Conservation (phyloP, 1,140 invertebrate species). For the Drosophila truncata region DNA sequence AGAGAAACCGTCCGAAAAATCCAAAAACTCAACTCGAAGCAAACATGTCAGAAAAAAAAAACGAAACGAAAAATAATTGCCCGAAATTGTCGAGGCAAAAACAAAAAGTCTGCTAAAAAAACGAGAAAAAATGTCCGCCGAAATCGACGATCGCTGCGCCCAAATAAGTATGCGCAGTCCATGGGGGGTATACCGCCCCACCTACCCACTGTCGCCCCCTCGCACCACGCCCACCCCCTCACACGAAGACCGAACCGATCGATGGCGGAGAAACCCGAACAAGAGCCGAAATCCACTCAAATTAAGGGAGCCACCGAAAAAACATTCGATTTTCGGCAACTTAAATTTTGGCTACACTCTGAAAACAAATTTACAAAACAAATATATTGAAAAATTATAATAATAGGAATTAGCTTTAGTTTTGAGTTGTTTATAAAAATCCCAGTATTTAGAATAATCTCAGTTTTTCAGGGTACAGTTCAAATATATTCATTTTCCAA, state of each 20-base stretch:
- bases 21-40: constrained; percentile 34
- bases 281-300: not conserved
- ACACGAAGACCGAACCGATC: constrained; percentile 16
- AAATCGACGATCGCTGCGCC: constrained; percentile 36
- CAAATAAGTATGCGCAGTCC: constrained; percentile 60
- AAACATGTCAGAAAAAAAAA: constrained; percentile 57
- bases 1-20: constrained; percentile 33
- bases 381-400: not conserved
- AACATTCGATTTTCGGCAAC: constrained; percentile 40
- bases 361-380: not conserved
- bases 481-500: not conserved
- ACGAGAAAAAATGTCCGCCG: constrained; percentile 21
- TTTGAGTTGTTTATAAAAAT: too few relatives aligned
- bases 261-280: constrained; percentile 19
- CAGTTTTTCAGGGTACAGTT: not conserved
- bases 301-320: constrained; percentile 12
- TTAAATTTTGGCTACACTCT: constrained; percentile 36
- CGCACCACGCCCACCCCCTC: not conserved
- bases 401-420: not conserved
- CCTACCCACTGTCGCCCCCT: not conserved
- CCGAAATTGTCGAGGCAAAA: constrained; percentile 49
- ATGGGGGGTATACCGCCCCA: constrained; percentile 12
- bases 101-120: constrained; percentile 31
- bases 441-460: not conserved
- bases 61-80: constrained; percentile 56